phyloP scores from a whole-genome alignment of 2,113 vertebrate species.

The Oncorhynchus nerka region DNA sequence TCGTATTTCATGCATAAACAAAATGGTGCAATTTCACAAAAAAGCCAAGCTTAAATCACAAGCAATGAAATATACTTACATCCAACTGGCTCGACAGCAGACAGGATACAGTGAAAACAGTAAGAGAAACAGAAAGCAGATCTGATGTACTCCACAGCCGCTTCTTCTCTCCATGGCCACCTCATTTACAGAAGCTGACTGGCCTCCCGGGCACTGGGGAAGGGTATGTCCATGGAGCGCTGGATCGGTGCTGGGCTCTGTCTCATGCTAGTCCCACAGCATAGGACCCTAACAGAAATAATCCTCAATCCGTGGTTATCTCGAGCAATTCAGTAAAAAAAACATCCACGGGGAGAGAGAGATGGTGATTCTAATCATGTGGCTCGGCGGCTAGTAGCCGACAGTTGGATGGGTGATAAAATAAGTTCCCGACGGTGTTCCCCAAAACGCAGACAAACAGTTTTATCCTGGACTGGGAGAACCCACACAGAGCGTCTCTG shows the following conservation, averaged over 20 bases:
- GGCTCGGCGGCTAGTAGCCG: background rate
- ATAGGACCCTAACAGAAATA: background rate
- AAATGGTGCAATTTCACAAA: conserved; percentile 7
- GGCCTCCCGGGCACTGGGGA: background rate
- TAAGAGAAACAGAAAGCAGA: conserved; percentile 71
- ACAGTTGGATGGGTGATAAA: background rate
- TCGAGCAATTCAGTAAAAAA: background rate
- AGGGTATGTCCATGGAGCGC: conserved; percentile 34
- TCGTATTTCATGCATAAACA: background rate
- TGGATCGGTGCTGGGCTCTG: background rate
- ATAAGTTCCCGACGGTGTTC: conserved; percentile 3
- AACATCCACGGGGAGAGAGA: background rate
- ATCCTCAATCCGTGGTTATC: background rate
- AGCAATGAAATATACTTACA: conserved; percentile 76
- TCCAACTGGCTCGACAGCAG: conserved; percentile 82
- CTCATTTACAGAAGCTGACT: conserved; percentile 56
- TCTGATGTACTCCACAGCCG: conserved; percentile 67
- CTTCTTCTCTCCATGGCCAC: conserved; percentile 78
- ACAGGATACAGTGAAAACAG: conserved; percentile 75
- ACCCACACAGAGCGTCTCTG: conserved; percentile 14
- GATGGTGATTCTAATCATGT: background rate
- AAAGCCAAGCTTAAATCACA: background rate
- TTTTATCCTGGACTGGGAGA: conserved; percentile 23
- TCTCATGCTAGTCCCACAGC: conserved; percentile 17
- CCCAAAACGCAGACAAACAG: conserved; percentile 19